Conservation (phyloP, 2,113 vertebrate genomes). For the Erythrocebus patas region DNA sequence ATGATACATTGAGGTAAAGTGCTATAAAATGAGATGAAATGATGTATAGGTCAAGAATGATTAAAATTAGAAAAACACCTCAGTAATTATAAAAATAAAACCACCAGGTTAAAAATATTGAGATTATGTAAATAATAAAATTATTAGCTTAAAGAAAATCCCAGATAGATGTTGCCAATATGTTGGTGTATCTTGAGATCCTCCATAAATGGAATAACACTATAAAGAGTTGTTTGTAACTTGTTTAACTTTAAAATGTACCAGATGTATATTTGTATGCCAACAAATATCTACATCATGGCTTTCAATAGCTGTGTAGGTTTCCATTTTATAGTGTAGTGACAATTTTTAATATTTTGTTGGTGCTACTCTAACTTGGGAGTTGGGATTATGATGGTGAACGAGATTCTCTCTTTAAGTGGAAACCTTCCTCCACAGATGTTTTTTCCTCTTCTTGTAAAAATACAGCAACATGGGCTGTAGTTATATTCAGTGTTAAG, state of each 20-base stretch:
- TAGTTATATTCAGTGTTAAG: background rate
- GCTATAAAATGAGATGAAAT: conserved; percentile 16
- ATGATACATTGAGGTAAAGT: background rate
- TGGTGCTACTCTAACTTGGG: background rate
- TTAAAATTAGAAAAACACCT: background rate
- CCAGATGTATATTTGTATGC: background rate
- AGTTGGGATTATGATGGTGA: background rate
- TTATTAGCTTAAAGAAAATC: conserved; percentile 14
- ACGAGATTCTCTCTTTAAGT: background rate
- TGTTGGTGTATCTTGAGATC: background rate
- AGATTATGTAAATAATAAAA: background rate
- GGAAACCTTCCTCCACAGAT: background rate
- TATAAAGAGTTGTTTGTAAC: background rate
- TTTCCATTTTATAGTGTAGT: background rate
- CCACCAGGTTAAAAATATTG: background rate
- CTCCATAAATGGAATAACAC: background rate
- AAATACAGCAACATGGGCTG: background rate
- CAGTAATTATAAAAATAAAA: background rate
- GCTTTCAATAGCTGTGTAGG: background rate
- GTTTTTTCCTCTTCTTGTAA: conserved; percentile 22
- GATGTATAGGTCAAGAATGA: background rate
- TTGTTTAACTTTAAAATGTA: background rate
- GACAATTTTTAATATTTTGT: background rate
- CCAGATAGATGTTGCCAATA: background rate
- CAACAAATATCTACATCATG: background rate